Percentiles rank a stretch among this genome's conserved stretches.
Conservation (phyloP, 2,888 invertebrate genomes). For the Drosophila neutralis region DNA sequence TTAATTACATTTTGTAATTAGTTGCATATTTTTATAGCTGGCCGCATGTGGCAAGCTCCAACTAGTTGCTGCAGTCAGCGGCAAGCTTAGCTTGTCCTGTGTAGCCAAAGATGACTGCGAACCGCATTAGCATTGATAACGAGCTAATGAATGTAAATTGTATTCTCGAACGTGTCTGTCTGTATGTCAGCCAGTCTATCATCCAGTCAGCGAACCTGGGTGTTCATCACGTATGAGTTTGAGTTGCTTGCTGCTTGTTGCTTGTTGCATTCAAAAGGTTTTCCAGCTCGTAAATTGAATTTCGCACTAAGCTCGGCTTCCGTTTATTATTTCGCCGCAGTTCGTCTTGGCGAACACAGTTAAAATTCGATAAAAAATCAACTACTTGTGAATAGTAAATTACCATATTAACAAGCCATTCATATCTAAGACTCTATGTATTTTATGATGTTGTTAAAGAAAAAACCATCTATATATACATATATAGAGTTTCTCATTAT, state of each 20-base stretch:
- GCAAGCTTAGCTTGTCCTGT: slow-evolving; percentile 34
- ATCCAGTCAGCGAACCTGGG: slow-evolving; percentile 26
- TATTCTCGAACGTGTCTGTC: slow-evolving; percentile 57
- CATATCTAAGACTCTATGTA: not conserved
- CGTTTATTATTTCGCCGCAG: slow-evolving; percentile 58
- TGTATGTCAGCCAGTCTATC: slow-evolving; percentile 26
- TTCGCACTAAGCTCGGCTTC: slow-evolving; percentile 75
- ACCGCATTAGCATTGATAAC: slow-evolving; percentile 82
- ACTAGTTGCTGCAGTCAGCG: slow-evolving; percentile 6
- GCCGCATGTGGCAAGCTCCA: slow-evolving; percentile 46
- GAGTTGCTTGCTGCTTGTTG: slow-evolving; percentile 19
- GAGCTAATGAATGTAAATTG: slow-evolving; percentile 83
- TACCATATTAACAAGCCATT: not conserved
- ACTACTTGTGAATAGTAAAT: not conserved
- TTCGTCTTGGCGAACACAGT: slow-evolving; percentile 51
- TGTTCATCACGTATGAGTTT: slow-evolving; percentile 49
- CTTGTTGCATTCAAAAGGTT: slow-evolving; percentile 33
- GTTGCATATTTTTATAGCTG: slow-evolving; percentile 66
- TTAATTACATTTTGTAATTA: slow-evolving; percentile 83
- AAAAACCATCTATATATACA: not conserved
- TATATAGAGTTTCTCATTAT: not conserved
- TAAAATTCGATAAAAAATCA: slow-evolving; percentile 30
- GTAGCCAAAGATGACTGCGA: slow-evolving; percentile 51
- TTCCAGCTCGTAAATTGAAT: slow-evolving; percentile 65
- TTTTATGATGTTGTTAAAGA: not conserved